Percentiles rank a stretch among this genome's conserved stretches.
These are phyloP conservation scores for Lysiphlebus fabarum DNA, from an alignment of 1,140 invertebrate genomes.

Conservation along the genomic window DNA sequence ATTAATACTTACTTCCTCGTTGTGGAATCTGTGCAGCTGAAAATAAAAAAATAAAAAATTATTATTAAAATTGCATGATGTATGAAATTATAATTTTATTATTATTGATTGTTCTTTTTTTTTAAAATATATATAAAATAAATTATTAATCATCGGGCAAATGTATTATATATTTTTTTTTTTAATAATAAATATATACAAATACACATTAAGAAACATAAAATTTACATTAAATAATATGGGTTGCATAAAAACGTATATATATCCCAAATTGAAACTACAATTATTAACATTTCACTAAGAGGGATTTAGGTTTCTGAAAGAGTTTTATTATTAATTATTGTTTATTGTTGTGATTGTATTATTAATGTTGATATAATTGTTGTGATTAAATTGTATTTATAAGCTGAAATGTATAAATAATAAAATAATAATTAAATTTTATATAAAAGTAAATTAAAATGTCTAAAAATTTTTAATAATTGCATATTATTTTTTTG, in stretches of 20 bases:
- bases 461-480: too few relatives aligned
- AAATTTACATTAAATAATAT: constrained; percentile 53
- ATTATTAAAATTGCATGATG: constrained; percentile 33
- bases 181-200: constrained; percentile 31
- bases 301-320: constrained; percentile 34
- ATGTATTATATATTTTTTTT: constrained; percentile 29
- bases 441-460: too few relatives aligned
- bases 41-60: constrained; percentile 61
- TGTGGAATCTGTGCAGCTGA: constrained; percentile 85
- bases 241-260: constrained; percentile 50
- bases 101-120: not conserved
- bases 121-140: constrained; percentile 2
- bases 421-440: too few relatives aligned
- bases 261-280: constrained; percentile 46
- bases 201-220: constrained; percentile 51
- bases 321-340: constrained; percentile 27
- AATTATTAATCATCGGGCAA: constrained; percentile 21
- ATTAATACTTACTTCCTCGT: constrained; percentile 73
- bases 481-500: too few relatives aligned
- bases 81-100: constrained; percentile 2
- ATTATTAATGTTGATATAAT: constrained; percentile 16
- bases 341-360: constrained; percentile 18
- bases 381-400: not conserved
- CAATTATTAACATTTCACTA: constrained; percentile 47
- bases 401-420: not conserved